Evolutionary conservation across 1,140 invertebrate species (phyloP).

Genomic region (Aphaenogaster rudis): DNA sequence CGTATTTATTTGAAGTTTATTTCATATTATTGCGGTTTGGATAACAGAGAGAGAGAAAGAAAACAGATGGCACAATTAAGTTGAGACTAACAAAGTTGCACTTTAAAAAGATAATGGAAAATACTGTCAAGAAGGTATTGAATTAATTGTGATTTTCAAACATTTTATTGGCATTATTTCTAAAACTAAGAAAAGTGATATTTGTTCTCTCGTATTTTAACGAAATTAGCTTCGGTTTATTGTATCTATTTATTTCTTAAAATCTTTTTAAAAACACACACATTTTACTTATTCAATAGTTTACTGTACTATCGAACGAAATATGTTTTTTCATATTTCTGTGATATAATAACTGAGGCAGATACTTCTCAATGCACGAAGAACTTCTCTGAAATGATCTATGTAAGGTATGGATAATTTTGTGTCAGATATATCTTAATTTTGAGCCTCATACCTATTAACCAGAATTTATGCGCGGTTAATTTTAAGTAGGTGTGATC

Average conservation of each 20-base stretch:
- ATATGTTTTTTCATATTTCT: background rate
- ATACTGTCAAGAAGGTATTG: background rate
- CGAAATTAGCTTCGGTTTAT: background rate
- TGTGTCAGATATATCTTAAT: conserved; percentile 13
- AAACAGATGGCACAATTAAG: background rate
- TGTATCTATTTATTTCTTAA: background rate
- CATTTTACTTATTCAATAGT: background rate
- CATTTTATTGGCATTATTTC: background rate
- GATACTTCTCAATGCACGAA: background rate
- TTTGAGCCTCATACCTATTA: conserved; percentile 28
- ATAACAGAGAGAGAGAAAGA: too few species aligned
- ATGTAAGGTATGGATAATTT: conserved; percentile 35
- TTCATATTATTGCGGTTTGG: background rate
- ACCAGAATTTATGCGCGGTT: conserved; percentile 41
- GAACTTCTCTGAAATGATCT: background rate
- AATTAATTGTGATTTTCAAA: background rate
- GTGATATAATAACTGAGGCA: background rate
- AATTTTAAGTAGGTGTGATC: conserved; percentile 51
- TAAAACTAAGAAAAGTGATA: background rate
- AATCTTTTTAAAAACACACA: background rate
- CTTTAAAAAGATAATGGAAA: background rate
- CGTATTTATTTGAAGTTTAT: conserved; percentile 1
- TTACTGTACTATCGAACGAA: background rate
- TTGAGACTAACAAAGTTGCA: background rate
- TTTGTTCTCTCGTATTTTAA: background rate